Conservation (phyloP, 2,888 invertebrate genomes). For the Xylota sylvarum region DNA sequence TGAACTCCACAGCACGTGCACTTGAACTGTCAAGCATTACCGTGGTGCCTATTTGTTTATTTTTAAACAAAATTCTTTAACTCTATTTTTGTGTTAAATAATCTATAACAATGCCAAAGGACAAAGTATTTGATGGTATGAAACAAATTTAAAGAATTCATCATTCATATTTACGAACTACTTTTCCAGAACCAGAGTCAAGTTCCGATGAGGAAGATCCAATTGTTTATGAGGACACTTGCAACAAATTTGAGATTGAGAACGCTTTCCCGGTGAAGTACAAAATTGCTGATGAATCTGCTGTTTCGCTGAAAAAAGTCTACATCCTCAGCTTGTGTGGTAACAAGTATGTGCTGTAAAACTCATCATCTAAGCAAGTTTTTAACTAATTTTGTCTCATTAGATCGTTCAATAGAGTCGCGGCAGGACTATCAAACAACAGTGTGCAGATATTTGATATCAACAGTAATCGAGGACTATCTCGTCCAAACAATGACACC, state of each 20-base stretch:
- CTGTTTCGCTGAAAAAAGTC: conserved; percentile 86
- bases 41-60: background rate
- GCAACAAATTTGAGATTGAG: conserved; percentile 80
- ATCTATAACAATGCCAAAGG: conserved; percentile 26
- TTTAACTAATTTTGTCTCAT: conserved; percentile 17
- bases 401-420: conserved; percentile 84
- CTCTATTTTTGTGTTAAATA: background rate
- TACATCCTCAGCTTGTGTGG: conserved; percentile 88
- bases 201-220: conserved; percentile 79
- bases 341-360: conserved; percentile 85
- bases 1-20: conserved; percentile 11
- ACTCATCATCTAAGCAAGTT: background rate
- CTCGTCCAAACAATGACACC: conserved; percentile 27
- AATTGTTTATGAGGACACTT: conserved; percentile 81
- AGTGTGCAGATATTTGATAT: conserved; percentile 86
- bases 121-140: conserved; percentile 52
- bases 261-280: conserved; percentile 80
- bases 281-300: conserved; percentile 85
- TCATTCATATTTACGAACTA: background rate
- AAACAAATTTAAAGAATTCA: background rate
- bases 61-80: background rate
- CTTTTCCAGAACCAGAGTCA: conserved; percentile 33
- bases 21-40: background rate
- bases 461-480: conserved; percentile 83
- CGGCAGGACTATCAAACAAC: conserved; percentile 85